phyloP scores from a whole-genome alignment of 1,140 invertebrate species.

The Solenopsis fugax region DNA sequence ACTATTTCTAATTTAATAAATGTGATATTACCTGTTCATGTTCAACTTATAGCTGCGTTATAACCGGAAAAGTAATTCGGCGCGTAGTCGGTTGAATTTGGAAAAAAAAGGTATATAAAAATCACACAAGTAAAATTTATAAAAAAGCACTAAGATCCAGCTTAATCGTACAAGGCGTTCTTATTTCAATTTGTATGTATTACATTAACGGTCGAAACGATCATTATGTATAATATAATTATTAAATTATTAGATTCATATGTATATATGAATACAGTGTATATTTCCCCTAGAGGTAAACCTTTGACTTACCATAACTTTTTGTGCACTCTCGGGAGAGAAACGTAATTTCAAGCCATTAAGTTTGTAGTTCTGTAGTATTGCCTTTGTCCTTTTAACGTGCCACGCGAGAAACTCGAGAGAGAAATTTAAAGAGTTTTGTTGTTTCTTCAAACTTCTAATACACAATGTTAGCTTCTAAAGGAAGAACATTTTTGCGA shows the following conservation, averaged over 20 bases:
- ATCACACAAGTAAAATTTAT: no score
- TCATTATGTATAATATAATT: background rate
- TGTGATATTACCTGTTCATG: no score
- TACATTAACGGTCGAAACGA: no score
- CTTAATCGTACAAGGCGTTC: no score
- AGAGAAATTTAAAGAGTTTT: background rate
- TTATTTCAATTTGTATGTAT: no score
- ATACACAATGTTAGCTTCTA: background rate
- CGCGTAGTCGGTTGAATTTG: no score
- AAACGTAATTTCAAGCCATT: conserved; percentile 14
- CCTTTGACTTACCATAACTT: background rate
- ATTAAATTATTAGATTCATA: background rate
- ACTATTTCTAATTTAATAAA: no score
- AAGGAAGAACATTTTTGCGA: background rate
- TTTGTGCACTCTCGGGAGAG: background rate
- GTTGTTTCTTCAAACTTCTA: conserved; percentile 12
- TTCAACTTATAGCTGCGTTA: no score
- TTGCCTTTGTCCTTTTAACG: conserved; percentile 5
- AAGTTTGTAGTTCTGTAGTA: conserved; percentile 5
- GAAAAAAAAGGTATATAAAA: no score
- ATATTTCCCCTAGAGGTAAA: background rate
- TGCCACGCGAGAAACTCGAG: background rate
- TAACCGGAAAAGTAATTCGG: no score
- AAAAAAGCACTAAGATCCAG: no score
- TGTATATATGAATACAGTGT: background rate